Conservation (phyloP, 1,140 invertebrate genomes). For the Pectinophora gossypiella region DNA sequence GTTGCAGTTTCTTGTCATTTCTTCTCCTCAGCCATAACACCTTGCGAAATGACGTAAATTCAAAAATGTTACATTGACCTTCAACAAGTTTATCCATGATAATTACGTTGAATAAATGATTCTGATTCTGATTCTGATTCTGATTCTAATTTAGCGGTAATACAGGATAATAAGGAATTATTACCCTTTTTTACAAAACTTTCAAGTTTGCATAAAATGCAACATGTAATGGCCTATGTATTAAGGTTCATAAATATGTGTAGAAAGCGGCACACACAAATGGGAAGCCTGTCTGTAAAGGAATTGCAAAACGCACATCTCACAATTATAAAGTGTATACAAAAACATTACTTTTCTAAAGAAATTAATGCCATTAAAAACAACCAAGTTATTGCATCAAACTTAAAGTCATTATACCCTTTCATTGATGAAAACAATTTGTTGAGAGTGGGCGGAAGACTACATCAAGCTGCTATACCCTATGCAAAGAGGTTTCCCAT, state of each 20-base stretch:
- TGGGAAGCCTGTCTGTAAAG: not conserved
- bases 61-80: too few species aligned
- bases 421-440: slow-evolving; percentile 14
- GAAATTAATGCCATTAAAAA: slow-evolving; percentile 3
- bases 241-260: slow-evolving; percentile 7
- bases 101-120: too few species aligned
- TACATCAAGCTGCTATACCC: slow-evolving; percentile 13
- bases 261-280: slow-evolving; percentile 1
- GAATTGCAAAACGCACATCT: not conserved
- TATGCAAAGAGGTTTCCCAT: slow-evolving; percentile 23
- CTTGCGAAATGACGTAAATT: too few species aligned
- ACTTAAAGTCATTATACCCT: slow-evolving; percentile 7
- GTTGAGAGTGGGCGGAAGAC: slow-evolving; percentile 26
- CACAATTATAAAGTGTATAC: slow-evolving; percentile 2
- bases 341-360: slow-evolving; percentile 5
- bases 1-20: too few species aligned
- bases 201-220: slow-evolving; percentile 1
- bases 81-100: too few species aligned
- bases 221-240: not conserved
- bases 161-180: not conserved
- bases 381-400: not conserved
- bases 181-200: slow-evolving; percentile 1
- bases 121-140: too few species aligned
- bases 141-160: not conserved
- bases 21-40: too few species aligned